Base-by-base conservation (phyloP, 2,113 vertebrate species). In the Empidonax traillii region DNA sequence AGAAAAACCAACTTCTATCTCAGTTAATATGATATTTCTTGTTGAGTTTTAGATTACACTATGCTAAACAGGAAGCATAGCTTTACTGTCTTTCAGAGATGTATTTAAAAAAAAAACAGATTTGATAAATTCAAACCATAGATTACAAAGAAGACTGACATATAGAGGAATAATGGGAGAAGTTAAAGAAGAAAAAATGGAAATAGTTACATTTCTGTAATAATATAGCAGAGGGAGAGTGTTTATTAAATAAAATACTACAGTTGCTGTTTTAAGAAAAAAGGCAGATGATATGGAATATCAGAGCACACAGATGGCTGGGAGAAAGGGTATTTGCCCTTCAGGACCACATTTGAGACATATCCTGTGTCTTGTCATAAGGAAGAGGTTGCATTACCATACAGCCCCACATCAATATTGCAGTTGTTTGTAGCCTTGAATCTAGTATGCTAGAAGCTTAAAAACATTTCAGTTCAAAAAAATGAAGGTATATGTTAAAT, bases 381-480 rank as follows among this genome's bases (percentile, higher is more conserved):
- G 2, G 6, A 84, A 66, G 56, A 75, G 1, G 16, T 43, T 59
- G 30, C 12, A 33, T 4, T 56, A 16, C 6, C 0, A 0, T n/a
- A 14, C 8, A 58, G 46, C 18, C 22, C 47, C 14, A 23, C 44
- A 52, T 52, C 35, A 86, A 8, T 35, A 23, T 8, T 81, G 31
- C 31, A 62, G 46, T 15, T 63, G 8, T 58, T 51, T 51, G 28
- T 12, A 44, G 18, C 28, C 35, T 79, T 58, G 39, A 71, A 46
- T 55, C 9, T 51, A 65, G 12, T 68, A 11, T 33, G 13, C 7
- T 19, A 43, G 14, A 80, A 81, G 7, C 18, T 10, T 43, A 55
- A 77, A 79, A 81, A 58, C 5, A 3, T 30, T 73, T 41, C 20
- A 1, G 3, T 41, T 86, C 2, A 56, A 44, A 68, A 94, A 94